Evolutionary conservation across 2,797 vertebrate genomes (phyloP).

Genomic region (Chrysocyon brachyurus): DNA sequence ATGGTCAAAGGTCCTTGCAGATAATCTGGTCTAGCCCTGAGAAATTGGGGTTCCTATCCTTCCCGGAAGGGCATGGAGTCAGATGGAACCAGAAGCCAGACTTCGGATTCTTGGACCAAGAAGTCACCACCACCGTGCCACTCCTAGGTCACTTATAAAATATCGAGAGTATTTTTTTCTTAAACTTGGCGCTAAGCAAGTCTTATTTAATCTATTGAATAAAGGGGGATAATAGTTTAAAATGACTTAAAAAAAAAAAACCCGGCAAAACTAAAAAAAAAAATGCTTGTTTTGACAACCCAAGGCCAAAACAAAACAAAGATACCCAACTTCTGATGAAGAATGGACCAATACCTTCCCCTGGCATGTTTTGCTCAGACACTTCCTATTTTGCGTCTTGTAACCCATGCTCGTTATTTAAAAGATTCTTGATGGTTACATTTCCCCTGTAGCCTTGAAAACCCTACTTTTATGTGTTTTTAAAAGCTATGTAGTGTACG

Average conservation of each 20-base stretch:
- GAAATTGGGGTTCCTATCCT: not conserved
- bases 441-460: not conserved
- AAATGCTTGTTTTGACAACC: constrained; percentile 29
- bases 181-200: not conserved
- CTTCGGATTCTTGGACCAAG: not conserved
- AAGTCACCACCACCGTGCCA: not conserved
- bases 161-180: not conserved
- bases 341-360: not conserved
- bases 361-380: not conserved
- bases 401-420: not conserved
- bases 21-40: not conserved
- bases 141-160: not conserved
- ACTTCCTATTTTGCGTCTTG: not conserved
- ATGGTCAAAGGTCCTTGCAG: not conserved
- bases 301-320: constrained; percentile 11
- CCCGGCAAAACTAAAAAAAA: not conserved
- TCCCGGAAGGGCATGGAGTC: not conserved
- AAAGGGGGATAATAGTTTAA: not conserved
- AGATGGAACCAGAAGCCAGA: not conserved
- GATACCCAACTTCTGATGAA: not conserved
- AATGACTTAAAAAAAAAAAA: not conserved
- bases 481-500: not conserved
- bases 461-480: not conserved
- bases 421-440: not conserved
- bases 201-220: not conserved